A percentile compares a stretch with the other conserved stretches of the same genome.
Evolutionary conservation across 2,113 vertebrate species (phyloP).

Genomic region (Dicaeum eximium): DNA sequence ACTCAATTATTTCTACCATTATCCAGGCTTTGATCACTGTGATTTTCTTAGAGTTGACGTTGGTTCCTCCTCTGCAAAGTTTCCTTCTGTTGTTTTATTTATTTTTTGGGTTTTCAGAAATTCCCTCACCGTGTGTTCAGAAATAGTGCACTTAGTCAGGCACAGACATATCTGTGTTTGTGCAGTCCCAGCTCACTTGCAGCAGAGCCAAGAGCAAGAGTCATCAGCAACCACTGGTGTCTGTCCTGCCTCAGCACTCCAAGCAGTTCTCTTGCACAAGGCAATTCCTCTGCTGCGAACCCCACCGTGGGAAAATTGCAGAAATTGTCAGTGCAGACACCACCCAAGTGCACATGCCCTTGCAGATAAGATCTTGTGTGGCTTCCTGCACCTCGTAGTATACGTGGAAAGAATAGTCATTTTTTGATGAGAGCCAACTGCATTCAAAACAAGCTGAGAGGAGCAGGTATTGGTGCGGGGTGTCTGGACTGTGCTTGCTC

Average conservation of each 20-base stretch:
- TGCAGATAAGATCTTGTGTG: slow-evolving; percentile 60
- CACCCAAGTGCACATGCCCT: slow-evolving; percentile 48
- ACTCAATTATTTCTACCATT: neutral
- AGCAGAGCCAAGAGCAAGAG: neutral
- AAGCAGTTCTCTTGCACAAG: neutral
- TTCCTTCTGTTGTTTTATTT: neutral
- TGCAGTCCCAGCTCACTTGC: neutral
- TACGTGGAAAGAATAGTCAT: slow-evolving; percentile 35
- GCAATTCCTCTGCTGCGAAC: slow-evolving; percentile 1
- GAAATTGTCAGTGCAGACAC: slow-evolving; percentile 22
- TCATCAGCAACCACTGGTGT: neutral
- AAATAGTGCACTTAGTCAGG: neutral
- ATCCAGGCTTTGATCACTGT: neutral
- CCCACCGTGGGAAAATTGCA: slow-evolving; percentile 51
- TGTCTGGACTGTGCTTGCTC: neutral
- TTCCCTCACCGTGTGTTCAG: neutral
- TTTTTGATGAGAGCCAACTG: slow-evolving; percentile 15
- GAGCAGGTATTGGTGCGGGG: neutral
- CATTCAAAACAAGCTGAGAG: neutral
- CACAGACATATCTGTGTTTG: neutral
- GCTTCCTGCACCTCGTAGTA: slow-evolving; percentile 38
- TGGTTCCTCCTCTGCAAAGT: neutral
- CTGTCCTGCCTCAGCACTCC: neutral
- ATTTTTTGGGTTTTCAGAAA: neutral
- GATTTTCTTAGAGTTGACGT: neutral